A percentile compares a stretch with the other conserved stretches of the same genome.
These are phyloP conservation scores for Acestrorhynchus altus DNA, from an alignment of 2,797 vertebrate species.

Conservation along the genomic window DNA sequence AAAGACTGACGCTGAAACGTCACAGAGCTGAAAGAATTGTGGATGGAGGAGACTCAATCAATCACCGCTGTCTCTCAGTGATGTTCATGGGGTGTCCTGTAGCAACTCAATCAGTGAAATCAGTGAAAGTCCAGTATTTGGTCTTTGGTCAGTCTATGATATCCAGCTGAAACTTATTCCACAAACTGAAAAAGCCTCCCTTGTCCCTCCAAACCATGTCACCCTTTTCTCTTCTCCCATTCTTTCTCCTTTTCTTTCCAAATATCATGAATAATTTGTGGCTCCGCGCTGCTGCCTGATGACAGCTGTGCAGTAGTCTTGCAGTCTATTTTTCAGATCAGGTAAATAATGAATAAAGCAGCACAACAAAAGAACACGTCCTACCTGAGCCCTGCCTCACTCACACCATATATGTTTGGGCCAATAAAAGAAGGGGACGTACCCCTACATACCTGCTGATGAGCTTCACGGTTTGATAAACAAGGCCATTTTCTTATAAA, in stretches of 20 bases:
- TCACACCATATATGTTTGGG: conserved; percentile 20
- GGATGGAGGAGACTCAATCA: too few species aligned
- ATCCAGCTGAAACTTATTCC: conserved; percentile 43
- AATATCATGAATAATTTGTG: conserved; percentile 82
- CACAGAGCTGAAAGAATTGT: too few species aligned
- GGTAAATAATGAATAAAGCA: conserved; percentile 84
- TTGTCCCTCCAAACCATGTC: conserved; percentile 66
- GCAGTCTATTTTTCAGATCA: conserved; percentile 81
- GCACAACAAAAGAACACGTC: conserved; percentile 78
- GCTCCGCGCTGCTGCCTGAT: conserved; percentile 73
- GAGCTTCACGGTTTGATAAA: background rate
- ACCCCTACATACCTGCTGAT: conserved; percentile 13
- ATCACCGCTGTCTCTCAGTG: too few species aligned
- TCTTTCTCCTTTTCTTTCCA: conserved; percentile 70
- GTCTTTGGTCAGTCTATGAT: conserved; percentile 8
- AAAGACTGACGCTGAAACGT: too few species aligned
- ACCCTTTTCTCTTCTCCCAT: conserved; percentile 68
- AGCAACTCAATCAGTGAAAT: too few species aligned
- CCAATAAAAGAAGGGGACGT: background rate
- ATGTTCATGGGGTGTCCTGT: too few species aligned
- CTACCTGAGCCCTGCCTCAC: conserved; percentile 59
- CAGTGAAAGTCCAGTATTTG: too few species aligned
- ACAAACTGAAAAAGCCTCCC: conserved; percentile 47
- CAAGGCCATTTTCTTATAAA: background rate
- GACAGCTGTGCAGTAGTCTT: conserved; percentile 82